Evolutionary conservation across 1,140 invertebrate genomes (phyloP).

Genomic region (Drosophila punjabiensis): DNA sequence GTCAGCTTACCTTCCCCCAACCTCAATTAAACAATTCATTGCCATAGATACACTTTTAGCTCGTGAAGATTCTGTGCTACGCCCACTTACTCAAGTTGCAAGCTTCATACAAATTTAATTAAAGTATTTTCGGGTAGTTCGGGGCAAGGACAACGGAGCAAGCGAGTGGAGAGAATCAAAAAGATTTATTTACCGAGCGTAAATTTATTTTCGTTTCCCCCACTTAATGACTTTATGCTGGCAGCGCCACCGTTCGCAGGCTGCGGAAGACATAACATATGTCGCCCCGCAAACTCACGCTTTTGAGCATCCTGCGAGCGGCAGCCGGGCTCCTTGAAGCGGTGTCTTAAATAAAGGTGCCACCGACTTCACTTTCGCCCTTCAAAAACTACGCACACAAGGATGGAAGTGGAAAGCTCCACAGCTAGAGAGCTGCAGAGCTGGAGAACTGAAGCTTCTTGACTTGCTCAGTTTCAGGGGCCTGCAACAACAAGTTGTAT

Average conservation of each 20-base stretch:
- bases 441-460: constrained; percentile 48
- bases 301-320: constrained; percentile 39
- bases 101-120: constrained; percentile 72
- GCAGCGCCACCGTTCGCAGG: constrained; percentile 18
- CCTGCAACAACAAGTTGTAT: constrained; percentile 58
- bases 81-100: not conserved
- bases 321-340: constrained; percentile 34
- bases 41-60: not conserved
- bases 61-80: not conserved
- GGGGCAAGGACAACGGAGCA: constrained; percentile 14
- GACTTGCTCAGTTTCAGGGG: constrained; percentile 59
- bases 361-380: constrained; percentile 63
- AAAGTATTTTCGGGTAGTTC: constrained; percentile 71
- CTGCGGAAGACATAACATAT: constrained; percentile 67
- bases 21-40: constrained; percentile 2
- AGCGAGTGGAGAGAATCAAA: constrained; percentile 63
- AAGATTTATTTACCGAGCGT: constrained; percentile 81
- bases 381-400: constrained; percentile 18
- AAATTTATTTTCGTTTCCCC: constrained; percentile 80
- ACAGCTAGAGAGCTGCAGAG: not conserved
- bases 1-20: not conserved
- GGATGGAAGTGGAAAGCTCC: not conserved
- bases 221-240: constrained; percentile 80
- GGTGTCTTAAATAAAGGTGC: constrained; percentile 68
- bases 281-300: constrained; percentile 35